Percentiles rank a stretch among this genome's conserved stretches.
Evolutionary conservation across 1,140 invertebrate genomes (phyloP).

Genomic region (Drosophila varians): DNA sequence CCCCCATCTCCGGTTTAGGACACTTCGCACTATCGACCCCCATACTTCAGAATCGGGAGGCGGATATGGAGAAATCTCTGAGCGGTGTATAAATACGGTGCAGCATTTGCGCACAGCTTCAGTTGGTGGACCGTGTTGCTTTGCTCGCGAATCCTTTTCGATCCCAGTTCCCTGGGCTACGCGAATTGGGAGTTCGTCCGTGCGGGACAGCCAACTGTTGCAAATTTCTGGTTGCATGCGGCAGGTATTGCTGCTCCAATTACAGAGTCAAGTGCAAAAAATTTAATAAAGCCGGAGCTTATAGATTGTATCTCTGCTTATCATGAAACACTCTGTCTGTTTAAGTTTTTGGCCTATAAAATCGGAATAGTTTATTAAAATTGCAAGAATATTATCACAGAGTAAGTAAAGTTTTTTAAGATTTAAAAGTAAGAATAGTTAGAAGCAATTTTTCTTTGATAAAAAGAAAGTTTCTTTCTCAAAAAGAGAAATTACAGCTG

Average conservation of each 20-base stretch:
- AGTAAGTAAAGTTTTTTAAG: not conserved
- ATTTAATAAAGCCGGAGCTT: conserved; percentile 5
- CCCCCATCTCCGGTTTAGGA: conserved; percentile 15
- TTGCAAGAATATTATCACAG: not conserved
- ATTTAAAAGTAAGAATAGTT: no score
- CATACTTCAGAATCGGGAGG: conserved; percentile 4
- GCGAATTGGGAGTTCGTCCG: conserved; percentile 13
- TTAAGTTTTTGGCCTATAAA: not conserved
- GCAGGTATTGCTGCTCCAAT: conserved; percentile 13
- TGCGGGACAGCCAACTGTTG: conserved; percentile 32
- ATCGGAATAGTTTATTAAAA: not conserved
- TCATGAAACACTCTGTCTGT: not conserved
- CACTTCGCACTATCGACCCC: conserved; percentile 11
- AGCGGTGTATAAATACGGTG: conserved; percentile 65
- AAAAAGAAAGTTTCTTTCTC: no score
- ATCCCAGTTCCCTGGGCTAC: conserved; percentile 28
- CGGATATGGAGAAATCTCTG: conserved; percentile 15
- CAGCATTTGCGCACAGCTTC: conserved; percentile 57
- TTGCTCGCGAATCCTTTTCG: conserved; percentile 55
- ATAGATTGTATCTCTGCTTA: not conserved
- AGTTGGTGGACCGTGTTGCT: conserved; percentile 67
- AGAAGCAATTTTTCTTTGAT: no score
- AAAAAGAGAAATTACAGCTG: no score
- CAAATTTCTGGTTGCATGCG: conserved; percentile 14
- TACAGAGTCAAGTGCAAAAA: conserved; percentile 14